phyloP scores from a whole-genome alignment of 1,140 invertebrate genomes.

The Macrobrachium nipponense region DNA sequence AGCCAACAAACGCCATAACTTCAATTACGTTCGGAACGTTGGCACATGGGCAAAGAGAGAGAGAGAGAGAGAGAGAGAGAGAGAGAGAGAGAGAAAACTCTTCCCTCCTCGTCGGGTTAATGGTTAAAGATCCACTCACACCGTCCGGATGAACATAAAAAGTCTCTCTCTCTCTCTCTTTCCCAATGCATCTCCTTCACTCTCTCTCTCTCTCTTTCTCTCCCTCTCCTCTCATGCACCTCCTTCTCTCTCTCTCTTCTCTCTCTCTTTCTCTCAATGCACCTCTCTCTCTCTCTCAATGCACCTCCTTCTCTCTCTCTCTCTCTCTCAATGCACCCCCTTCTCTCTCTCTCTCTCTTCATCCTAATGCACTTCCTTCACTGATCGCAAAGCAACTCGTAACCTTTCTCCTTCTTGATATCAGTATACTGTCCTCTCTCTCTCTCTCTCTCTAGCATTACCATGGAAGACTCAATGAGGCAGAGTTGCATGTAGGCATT shows the following conservation, averaged over 20 bases:
- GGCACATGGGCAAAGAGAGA: background rate
- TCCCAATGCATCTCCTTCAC: too few species aligned
- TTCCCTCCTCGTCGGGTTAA: background rate
- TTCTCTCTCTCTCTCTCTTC: too few species aligned
- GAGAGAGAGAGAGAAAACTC: conserved; percentile 6
- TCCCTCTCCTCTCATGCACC: too few species aligned
- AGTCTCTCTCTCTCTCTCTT: background rate
- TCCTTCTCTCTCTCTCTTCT: background rate
- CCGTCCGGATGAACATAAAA: background rate
- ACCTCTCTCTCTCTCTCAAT: background rate
- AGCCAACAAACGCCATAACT: conserved; percentile 43
- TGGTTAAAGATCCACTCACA: background rate
- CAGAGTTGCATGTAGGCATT: too few species aligned
- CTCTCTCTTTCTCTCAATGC: background rate
- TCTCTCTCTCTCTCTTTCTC: background rate
- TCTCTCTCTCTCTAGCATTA: too few species aligned
- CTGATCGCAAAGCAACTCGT: too few species aligned
- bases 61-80: background rate
- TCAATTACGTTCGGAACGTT: conserved; percentile 34
- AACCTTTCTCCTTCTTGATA: too few species aligned
- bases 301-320: too few species aligned
- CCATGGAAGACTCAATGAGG: too few species aligned
- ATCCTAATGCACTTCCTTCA: too few species aligned
- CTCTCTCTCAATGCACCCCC: too few species aligned
- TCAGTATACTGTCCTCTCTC: too few species aligned